Evolutionary conservation across 1,140 invertebrate genomes (phyloP), one percentile per base, ranked within the genome.

Genomic region (Leptinotarsa undecemlineata): DNA sequence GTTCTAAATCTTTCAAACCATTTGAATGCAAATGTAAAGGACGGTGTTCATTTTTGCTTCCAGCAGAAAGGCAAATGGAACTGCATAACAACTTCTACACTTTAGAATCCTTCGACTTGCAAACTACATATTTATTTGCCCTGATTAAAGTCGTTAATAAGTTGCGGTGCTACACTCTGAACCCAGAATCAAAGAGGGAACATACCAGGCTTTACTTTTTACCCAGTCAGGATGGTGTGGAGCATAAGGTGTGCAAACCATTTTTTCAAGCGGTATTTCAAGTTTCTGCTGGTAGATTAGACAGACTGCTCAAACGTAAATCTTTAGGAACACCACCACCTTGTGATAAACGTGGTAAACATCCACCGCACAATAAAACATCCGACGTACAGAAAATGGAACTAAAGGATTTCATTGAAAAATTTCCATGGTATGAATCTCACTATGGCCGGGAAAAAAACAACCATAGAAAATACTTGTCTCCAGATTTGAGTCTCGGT

Each of bases 321-420:
- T 57, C 48, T 17, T 17, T 57, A 17, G 14, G 14, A 19, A 26
- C 15, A 20, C 23, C 19, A 26, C 62, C 23, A 14, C 20, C 19
- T 26, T 19, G 13, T 21, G 62, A 64, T 64, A 17, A 17, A 26
- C 14, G 62, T 21, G 20, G 62, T 14, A 64, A n/a, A 20, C 62
- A 64, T n/a, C 14, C 20, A 19, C 19, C 15, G 14, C 13, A 20
- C 13, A 64, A 64, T 26, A 64, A 64, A 64, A 64, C 20, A 14
- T n/a, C 15, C 14, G 19, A 26, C 13, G 62, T n/a, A 20, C 11
- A 17, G 13, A 64, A n/a, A 17, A 64, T 13, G 14, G 67, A 47
- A 33, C 15, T 47, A 14, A 48, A 33, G 15, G 15, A 21, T 62
- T 42, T 73, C 17, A 73, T 64, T 73, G 71, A 73, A 73, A 47